Conservation (phyloP, 1,140 invertebrate genomes). For the Neodiprion lecontei region DNA sequence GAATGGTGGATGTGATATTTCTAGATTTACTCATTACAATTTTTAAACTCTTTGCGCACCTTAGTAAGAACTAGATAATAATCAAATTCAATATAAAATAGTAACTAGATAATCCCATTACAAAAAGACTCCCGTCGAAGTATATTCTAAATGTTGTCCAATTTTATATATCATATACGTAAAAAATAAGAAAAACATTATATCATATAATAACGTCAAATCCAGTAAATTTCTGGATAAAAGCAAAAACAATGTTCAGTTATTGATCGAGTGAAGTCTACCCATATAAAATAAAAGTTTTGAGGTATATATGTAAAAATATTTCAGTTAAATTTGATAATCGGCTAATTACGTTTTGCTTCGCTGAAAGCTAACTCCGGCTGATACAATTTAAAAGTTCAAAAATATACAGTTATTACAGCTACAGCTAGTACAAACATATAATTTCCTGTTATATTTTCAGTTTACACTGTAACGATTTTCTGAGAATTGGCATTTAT, state of each 20-base stretch:
- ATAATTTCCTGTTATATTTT: neutral
- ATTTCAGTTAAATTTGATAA: neutral
- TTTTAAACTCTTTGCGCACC: neutral
- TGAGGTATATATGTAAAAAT: slow-evolving; percentile 4
- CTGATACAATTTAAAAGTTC: neutral
- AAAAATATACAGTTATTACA: neutral
- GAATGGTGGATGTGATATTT: neutral
- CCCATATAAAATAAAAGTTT: neutral
- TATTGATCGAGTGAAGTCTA: neutral
- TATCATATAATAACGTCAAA: neutral
- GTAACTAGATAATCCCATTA: neutral
- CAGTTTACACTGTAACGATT: neutral
- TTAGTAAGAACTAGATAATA: neutral
- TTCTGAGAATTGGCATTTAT: slow-evolving; percentile 2
- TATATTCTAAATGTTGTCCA: neutral
- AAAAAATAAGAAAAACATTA: neutral
- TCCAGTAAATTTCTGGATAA: too few relatives aligned
- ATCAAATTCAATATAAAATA: neutral
- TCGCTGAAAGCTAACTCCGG: neutral
- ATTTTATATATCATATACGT: slow-evolving; percentile 4
- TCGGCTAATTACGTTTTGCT: slow-evolving; percentile 1
- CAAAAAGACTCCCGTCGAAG: neutral
- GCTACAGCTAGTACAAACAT: neutral
- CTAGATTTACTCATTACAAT: neutral
- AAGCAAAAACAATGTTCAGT: neutral